A percentile compares a stretch with the other conserved stretches of the same genome.
Conservation (phyloP, 64 coral and sea anemone species). For the Orbicella faveolata region DNA sequence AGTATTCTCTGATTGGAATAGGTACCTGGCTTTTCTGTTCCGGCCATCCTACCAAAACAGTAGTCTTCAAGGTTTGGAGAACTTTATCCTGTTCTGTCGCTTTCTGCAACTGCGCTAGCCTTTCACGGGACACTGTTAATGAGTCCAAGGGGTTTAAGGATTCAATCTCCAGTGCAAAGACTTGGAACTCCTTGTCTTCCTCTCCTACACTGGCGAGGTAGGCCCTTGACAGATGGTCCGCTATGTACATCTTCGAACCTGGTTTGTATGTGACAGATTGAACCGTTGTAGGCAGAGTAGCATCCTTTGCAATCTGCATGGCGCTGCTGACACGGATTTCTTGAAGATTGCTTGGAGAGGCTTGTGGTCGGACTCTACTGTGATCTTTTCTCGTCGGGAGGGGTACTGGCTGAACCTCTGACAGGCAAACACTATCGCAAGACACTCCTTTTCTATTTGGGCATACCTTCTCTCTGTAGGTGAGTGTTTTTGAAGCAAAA, state of each 20-base stretch:
- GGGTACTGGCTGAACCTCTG: constrained; percentile 48
- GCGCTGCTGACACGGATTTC: constrained; percentile 25
- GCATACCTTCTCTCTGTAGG: constrained; percentile 32
- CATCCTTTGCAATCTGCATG: constrained; percentile 30
- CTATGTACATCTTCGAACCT: constrained; percentile 46
- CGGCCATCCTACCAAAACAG: constrained; percentile 31
- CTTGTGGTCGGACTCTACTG: constrained; percentile 43
- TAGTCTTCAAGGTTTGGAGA: constrained; percentile 28
- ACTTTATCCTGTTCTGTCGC: constrained; percentile 39
- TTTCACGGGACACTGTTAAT: constrained; percentile 17
- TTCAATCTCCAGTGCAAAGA: constrained; percentile 59
- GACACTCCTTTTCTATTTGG: constrained; percentile 26
- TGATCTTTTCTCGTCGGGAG: constrained; percentile 7
- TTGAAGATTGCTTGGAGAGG: constrained; percentile 17
- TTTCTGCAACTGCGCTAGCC: constrained; percentile 30
- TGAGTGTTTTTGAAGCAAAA: constrained; percentile 43
- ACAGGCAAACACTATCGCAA: constrained; percentile 40
- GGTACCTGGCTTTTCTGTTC: constrained; percentile 58
- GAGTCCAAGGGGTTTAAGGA: constrained; percentile 34
- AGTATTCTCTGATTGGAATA: constrained; percentile 49
- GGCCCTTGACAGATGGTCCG: constrained; percentile 40
- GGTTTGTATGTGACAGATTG: constrained; percentile 42
- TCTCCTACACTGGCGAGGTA: background rate
- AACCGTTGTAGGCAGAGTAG: constrained; percentile 24
- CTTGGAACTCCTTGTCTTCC: constrained; percentile 41